Base-by-base conservation (phyloP, 2,888 invertebrate species). In the Lithophane ornitopus region DNA sequence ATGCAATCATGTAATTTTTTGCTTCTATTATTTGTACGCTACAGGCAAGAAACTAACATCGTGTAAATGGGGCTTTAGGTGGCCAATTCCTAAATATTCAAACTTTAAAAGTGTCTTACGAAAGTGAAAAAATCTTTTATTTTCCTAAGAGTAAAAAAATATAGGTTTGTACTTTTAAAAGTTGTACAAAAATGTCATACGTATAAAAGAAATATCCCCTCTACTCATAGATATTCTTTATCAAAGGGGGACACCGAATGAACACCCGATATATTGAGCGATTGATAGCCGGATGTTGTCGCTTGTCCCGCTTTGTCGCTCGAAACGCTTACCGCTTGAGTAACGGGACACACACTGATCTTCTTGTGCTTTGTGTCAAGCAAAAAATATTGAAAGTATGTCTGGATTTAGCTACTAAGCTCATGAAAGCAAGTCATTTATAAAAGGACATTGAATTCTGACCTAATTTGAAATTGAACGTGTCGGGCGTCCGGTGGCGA, bases 231-330 rank as follows among this genome's bases (percentile, higher is more conserved):
- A 22, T 56, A 28, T 22, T 70, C 67, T 62, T 61, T 44, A 73
- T 44, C 58, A 49, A 62, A 80, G 67, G 61, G 62, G 34, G n/a
- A n/a, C n/a, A n/a, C n/a, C n/a, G n/a, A n/a, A n/a, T n/a, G n/a
- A n/a, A 34, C 74, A 73, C 28, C 49, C 46, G 19, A 76, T 85
- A 70, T 62, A 76, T 85, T 49, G 63, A 41, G 52, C 28, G 52
- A 69, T 74, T 77, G 70, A 85, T 66, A 46, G 11, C 82, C 73
- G 85, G 85, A 85, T 85, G 70, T 69, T 16, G 19, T 68, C 44
- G 26, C 14, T 63, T 56, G 41, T 34, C 58, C 39, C 26, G n/a
- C n/a, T 73, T 74, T 74, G 61, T 34, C 41, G 49, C 34, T 44
- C 28, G 11, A 14, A 46, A 52, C 66, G 54, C 46, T 59, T 22